A percentile compares a stretch with the other conserved stretches of the same genome.
phyloP scores from a whole-genome alignment of 2,888 invertebrate species.

The Linhomoeus sp. region DNA sequence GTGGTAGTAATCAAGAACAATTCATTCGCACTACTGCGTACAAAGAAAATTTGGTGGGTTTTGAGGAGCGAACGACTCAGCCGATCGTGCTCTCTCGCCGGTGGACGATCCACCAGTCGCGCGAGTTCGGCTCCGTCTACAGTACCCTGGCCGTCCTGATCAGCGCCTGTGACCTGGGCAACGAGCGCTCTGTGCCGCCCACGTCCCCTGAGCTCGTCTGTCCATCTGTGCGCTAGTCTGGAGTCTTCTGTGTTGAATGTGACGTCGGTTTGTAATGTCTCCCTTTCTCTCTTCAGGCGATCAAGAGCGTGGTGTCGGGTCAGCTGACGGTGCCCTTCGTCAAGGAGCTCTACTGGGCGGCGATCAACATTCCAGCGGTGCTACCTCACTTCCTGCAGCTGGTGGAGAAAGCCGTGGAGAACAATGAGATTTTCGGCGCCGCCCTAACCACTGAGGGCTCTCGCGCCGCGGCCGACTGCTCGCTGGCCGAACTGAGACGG shows the following conservation, averaged over 20 bases:
- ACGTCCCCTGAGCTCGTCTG: too few species aligned
- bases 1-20: too few species aligned
- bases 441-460: slow-evolving; percentile 25
- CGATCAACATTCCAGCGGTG: neutral
- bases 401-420: slow-evolving; percentile 29
- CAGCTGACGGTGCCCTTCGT: neutral
- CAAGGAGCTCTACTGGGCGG: slow-evolving; percentile 5
- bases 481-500: slow-evolving; percentile 33
- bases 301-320: neutral
- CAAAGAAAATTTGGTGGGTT: too few species aligned
- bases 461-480: slow-evolving; percentile 7
- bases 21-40: too few species aligned
- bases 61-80: too few species aligned
- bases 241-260: too few species aligned
- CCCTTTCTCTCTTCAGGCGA: too few species aligned
- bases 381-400: slow-evolving; percentile 23
- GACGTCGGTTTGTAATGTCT: too few species aligned
- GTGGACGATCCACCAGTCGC: slow-evolving; percentile 33
- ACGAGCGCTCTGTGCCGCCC: too few species aligned
- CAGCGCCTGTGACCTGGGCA: slow-evolving; percentile 28
- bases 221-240: too few species aligned
- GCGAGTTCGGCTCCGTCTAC: slow-evolving; percentile 33
- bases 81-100: slow-evolving; percentile 25
- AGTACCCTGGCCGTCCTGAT: slow-evolving; percentile 30
- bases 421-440: slow-evolving; percentile 27